Conservation (phyloP, 2,888 invertebrate genomes). For the Acleris holmiana region DNA sequence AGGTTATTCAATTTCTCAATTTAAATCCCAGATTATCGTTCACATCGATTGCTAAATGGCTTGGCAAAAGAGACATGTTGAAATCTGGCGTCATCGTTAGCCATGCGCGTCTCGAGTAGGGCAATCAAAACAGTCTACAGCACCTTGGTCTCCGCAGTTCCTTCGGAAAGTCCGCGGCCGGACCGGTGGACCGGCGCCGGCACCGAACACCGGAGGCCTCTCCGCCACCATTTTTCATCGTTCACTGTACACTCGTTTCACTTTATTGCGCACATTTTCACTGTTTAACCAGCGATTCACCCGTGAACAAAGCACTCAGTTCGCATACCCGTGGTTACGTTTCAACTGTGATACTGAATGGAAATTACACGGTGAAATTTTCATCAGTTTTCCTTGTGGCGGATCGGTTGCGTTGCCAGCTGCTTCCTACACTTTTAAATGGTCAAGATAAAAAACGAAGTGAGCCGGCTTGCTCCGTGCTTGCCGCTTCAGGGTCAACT, state of each 20-base stretch:
- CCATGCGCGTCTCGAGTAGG: conserved; percentile 40
- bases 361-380: conserved; percentile 20
- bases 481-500: conserved; percentile 76
- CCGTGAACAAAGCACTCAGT: conserved; percentile 40
- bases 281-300: conserved; percentile 48
- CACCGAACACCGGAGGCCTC: conserved; percentile 72
- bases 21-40: conserved; percentile 4
- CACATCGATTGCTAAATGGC: neutral
- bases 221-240: conserved; percentile 79
- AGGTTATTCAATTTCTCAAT: neutral
- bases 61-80: neutral
- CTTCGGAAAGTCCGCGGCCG: conserved; percentile 81
- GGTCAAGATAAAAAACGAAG: conserved; percentile 35
- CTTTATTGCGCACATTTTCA: conserved; percentile 51
- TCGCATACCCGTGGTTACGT: conserved; percentile 19
- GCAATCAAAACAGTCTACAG: conserved; percentile 53
- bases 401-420: conserved; percentile 14
- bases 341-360: conserved; percentile 29
- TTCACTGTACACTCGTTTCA: conserved; percentile 53
- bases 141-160: conserved; percentile 85
- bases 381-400: conserved; percentile 13
- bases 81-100: conserved; percentile 41
- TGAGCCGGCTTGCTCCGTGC: conserved; percentile 43
- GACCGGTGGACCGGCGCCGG: conserved; percentile 72
- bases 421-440: conserved; percentile 29